Conservation (phyloP, 2,113 vertebrate species). For the Leucosticte australis region DNA sequence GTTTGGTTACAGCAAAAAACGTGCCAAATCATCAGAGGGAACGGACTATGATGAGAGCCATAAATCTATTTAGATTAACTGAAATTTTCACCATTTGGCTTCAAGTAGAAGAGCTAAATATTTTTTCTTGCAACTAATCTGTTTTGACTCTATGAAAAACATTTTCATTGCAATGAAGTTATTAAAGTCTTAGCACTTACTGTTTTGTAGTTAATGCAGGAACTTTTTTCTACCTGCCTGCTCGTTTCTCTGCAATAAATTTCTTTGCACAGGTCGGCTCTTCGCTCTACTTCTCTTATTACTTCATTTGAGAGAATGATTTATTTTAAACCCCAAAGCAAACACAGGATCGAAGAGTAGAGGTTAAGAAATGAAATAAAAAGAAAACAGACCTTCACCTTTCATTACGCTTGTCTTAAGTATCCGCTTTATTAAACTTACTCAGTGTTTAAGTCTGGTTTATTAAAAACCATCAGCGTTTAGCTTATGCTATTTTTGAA, state of each 20-base stretch:
- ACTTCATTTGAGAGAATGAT: constrained; percentile 60
- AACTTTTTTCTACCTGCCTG: constrained; percentile 8
- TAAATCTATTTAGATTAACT: constrained; percentile 59
- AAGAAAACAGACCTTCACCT: constrained; percentile 61
- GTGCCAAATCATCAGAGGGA: constrained; percentile 19
- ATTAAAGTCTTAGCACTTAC: constrained; percentile 71
- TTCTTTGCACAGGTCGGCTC: constrained; percentile 1
- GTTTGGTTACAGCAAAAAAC: constrained; percentile 5
- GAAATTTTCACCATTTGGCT: constrained; percentile 48
- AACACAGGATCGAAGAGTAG: constrained; percentile 25
- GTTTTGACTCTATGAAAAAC: constrained; percentile 62
- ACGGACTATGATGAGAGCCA: constrained; percentile 9
- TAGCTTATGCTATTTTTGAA: constrained; percentile 48
- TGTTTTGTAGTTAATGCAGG: constrained; percentile 45
- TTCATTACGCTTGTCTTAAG: constrained; percentile 52
- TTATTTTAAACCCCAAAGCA: constrained; percentile 61
- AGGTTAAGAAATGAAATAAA: constrained; percentile 59
- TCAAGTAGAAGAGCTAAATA: constrained; percentile 39
- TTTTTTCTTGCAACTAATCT: constrained; percentile 60
- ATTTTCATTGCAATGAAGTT: constrained; percentile 60
- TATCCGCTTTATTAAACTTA: constrained; percentile 43
- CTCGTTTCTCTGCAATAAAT: constrained; percentile 43
- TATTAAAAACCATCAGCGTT: constrained; percentile 57
- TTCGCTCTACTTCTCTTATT: constrained; percentile 49
- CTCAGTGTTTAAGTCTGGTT: constrained; percentile 44